Conservation (phyloP, 2,113 vertebrate species). For the Pionites leucogaster region DNA sequence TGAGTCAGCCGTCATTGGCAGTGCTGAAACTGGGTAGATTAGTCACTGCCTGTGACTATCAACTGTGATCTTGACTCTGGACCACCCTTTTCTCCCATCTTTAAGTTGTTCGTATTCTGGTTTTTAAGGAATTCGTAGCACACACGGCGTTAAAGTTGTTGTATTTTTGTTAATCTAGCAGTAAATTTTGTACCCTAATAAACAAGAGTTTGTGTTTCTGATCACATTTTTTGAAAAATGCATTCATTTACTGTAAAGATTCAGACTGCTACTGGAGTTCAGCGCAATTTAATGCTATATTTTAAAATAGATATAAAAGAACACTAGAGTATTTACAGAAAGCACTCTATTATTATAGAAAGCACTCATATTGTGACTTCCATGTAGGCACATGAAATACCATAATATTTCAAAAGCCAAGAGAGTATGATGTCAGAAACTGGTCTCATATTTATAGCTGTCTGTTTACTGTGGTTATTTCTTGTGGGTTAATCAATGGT, state of each 20-base stretch:
- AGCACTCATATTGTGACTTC: neutral
- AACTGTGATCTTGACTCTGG: rapidly evolving
- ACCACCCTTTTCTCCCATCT: neutral
- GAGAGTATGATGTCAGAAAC: neutral
- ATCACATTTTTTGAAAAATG: neutral
- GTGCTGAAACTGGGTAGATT: neutral
- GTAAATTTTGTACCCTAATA: neutral
- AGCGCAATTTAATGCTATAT: neutral
- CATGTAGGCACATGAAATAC: neutral
- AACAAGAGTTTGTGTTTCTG: neutral
- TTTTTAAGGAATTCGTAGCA: neutral
- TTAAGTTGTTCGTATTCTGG: neutral
- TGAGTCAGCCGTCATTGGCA: neutral
- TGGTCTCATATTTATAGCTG: neutral
- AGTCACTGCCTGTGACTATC: neutral
- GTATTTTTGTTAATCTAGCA: neutral
- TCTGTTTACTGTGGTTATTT: neutral
- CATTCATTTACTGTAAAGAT: neutral
- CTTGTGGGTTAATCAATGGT: neutral
- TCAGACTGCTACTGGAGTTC: neutral
- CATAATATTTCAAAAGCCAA: neutral
- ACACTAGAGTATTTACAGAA: neutral
- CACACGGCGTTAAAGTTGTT: neutral
- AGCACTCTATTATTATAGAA: neutral
- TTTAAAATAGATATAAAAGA: neutral